Evolutionary conservation across 2,888 invertebrate genomes (phyloP), one percentile per base, ranked within the genome.

Genomic region (Napeogenes sylphis): DNA sequence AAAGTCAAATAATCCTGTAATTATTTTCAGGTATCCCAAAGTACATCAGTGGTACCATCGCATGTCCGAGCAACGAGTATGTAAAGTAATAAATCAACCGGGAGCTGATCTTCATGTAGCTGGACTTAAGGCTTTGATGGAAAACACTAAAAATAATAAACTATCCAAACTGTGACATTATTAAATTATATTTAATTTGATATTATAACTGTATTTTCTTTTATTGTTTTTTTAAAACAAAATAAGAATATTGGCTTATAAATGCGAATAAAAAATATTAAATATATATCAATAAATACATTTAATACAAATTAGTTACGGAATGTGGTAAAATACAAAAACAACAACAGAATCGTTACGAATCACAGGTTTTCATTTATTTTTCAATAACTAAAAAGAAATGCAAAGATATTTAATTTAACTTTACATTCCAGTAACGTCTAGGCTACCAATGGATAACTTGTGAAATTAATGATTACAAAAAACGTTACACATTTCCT

Each of bases 401-500:
- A 89, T 90, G 90, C 88, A 89, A 88, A 87, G 85, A 84, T 81
- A 81, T 80, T 75, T 21, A 21, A 21, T 21, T 21, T 78, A 81
- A 82, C 85, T 85, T 88, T 80, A 87, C 90, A 90, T 83, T 89
- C 81, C 84, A 81, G 83, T 85, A 87, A 85, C 86, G 80, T 87
- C 85, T 87, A 88, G 77, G 83, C 87, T 87, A 88, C 83, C 80
- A 79, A 83, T 79, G 81, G 85, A 87, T 86, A 87, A 84, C 82
- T 84, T 83, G 81, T 83, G 82, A 84, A 88, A 87, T 83, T 78
- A 87, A 84, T 85, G 87, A 87, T 88, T 90, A 90, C 87, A 90
- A 90, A 89, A 87, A 88, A 86, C 82, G 82, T 89, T 90, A 90
- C 85, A 87, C 83, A 84, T 84, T 87, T 86, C 82, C 87, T 90